Conservation (phyloP, 2,888 invertebrate species). For the Eupsilia transversa region DNA sequence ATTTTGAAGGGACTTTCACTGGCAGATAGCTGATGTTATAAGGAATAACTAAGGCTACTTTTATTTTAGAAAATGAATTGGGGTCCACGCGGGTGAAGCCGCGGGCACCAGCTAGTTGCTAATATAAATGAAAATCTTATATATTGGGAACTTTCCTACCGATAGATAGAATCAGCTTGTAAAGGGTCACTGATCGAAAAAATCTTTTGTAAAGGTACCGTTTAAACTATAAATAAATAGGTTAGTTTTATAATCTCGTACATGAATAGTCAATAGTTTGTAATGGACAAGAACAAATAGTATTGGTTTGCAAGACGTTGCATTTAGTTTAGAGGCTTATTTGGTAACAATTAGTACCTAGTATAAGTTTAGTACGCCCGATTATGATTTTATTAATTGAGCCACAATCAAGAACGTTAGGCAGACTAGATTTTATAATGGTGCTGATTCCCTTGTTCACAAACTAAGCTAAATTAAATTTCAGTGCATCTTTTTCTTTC, state of each 20-base stretch:
- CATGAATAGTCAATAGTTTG: constrained; percentile 45
- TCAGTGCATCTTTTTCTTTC: too few relatives aligned
- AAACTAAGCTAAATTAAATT: too few relatives aligned
- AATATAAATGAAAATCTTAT: not conserved
- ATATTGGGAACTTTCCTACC: not conserved
- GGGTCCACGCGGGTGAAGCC: too few relatives aligned
- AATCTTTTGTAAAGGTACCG: not conserved
- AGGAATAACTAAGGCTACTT: too few relatives aligned
- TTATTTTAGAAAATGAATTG: too few relatives aligned
- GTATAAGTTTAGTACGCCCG: not conserved
- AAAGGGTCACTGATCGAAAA: not conserved
- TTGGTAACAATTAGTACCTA: constrained; percentile 19
- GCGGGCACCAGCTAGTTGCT: not conserved
- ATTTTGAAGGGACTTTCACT: not conserved
- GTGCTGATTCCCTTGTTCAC: too few relatives aligned
- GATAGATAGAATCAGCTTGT: not conserved
- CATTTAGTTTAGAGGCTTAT: constrained; percentile 49
- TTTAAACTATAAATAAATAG: constrained; percentile 19
- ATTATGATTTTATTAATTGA: constrained; percentile 5
- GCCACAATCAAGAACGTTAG: not conserved
- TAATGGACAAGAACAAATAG: constrained; percentile 49
- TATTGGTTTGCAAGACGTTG: constrained; percentile 45
- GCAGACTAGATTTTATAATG: not conserved
- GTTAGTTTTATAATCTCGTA: constrained; percentile 38
- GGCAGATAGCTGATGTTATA: not conserved